A percentile compares a stretch with the other conserved stretches of the same genome.
These are phyloP conservation scores for Coregonus sp. DNA, from an alignment of 2,797 vertebrate species.

Conservation along the genomic window DNA sequence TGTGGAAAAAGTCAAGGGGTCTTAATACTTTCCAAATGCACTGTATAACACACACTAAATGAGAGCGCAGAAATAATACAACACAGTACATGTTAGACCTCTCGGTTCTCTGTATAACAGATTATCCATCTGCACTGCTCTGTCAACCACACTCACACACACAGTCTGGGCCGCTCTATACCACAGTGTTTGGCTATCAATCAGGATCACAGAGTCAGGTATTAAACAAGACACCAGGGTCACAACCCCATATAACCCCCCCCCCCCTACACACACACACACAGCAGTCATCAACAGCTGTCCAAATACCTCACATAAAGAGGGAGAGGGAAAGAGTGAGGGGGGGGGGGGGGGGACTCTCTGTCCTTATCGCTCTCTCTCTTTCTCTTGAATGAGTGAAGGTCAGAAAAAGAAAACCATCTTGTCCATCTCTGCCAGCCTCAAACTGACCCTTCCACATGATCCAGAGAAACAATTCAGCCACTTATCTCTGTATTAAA, in stretches of 20 bases:
- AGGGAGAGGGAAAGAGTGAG: background rate
- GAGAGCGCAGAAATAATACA: background rate
- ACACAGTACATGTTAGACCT: no score
- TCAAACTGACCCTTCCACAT: background rate
- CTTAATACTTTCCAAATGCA: no score
- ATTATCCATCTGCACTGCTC: constrained; percentile 11
- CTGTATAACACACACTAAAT: no score
- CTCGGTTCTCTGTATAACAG: background rate
- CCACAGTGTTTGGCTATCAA: constrained; percentile 71
- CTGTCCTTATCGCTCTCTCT: background rate
- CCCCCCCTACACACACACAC: background rate
- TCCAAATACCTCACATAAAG: constrained; percentile 70
- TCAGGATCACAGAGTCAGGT: constrained; percentile 63
- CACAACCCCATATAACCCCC: constrained; percentile 54
- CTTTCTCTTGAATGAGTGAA: background rate
- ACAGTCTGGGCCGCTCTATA: constrained; percentile 32
- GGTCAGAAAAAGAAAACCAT: background rate
- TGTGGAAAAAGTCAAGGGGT: no score
- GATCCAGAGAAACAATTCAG: background rate
- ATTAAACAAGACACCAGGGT: constrained; percentile 75
- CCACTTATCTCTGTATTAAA: background rate
- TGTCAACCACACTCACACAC: constrained; percentile 10
- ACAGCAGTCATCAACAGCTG: constrained; percentile 65
- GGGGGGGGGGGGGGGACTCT: no score
- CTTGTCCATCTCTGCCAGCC: background rate